These are phyloP conservation scores for Phallusia fumigata DNA, from an alignment of 23 tunicate genomes.

Conservation along the genomic window DNA sequence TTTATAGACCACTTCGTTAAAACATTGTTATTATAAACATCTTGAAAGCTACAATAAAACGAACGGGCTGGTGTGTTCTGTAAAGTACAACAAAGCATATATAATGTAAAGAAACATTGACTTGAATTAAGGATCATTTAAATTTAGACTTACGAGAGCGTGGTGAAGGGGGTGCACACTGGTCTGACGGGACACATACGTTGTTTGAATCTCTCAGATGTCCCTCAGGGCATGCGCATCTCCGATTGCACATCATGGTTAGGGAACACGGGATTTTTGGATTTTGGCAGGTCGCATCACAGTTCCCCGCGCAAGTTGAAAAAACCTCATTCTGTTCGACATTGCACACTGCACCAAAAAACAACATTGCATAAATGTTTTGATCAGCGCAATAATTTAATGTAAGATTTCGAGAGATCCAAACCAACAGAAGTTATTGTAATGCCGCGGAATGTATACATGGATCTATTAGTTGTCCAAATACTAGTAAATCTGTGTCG, in stretches of 20 bases:
- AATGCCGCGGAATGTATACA: too few relatives aligned
- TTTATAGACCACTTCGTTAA: too few relatives aligned
- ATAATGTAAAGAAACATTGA: too few relatives aligned
- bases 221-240: constrained; percentile 44
- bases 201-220: constrained; percentile 8
- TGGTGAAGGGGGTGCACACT: not conserved
- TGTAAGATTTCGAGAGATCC: too few relatives aligned
- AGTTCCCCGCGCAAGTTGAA: constrained; percentile 23
- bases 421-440: too few relatives aligned
- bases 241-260: constrained; percentile 17
- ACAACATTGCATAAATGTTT: not conserved
- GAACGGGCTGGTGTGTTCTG: too few relatives aligned
- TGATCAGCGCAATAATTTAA: too few relatives aligned
- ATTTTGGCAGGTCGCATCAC: constrained; percentile 44
- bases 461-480: too few relatives aligned
- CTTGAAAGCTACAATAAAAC: too few relatives aligned
- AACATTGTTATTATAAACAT: too few relatives aligned
- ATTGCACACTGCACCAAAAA: not conserved
- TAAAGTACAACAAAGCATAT: too few relatives aligned
- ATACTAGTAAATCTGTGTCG: too few relatives aligned
- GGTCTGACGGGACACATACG: constrained; percentile 10
- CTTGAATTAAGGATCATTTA: not conserved
- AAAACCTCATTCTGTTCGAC: constrained; percentile 23
- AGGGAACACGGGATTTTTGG: constrained; percentile 29
- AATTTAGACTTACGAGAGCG: not conserved